Evolutionary conservation across 2,113 vertebrate species (phyloP), one percentile per base, ranked within the genome.

Genomic region (Alosa alosa): DNA sequence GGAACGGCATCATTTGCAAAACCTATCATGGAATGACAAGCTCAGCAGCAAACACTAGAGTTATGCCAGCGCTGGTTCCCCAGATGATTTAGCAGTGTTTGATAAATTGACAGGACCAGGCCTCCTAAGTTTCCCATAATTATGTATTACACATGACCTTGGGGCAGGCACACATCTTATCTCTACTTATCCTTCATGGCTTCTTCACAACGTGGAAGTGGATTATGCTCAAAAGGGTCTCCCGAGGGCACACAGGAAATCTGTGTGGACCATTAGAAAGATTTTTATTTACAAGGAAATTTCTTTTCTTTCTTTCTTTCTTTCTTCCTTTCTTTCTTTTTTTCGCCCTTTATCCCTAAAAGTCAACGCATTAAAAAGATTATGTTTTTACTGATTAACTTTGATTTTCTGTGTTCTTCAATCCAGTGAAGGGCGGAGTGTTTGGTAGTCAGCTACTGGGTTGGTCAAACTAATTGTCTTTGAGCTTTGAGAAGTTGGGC

Each of bases 31-130:
- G 41, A 11, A 86, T 82, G 41, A 68, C 55, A 46, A 82, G 78
- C 50, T 57, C 82, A 55, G 75, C 31, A 49, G 72, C n/a, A 81
- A 49, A 68, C 84, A 75, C 83, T 25, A 22, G 13, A 78, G 81
- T 6, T 20, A 44, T 8, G 41, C 41, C 41, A 49, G 50, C 39
- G 49, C 85, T 85, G 4, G 41, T 17, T 50, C 84, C 81, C 57
- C 60, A 86, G 72, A 78, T 78, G 25, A 49, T 72, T 55, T 52
- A 84, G 49, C 49, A 4, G 45, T 64, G 81, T 87, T 49, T 86
- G 72, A 87, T 75, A 55, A 55, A 7, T 81, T 20, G 60, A 60
- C 8, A 10, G 11, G 11, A 39, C 72, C 72, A 13, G 31, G 72
- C 72, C 72, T 20, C 64, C 36, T 78, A 78, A 11, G 72, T 78